Evolutionary conservation across 1,140 invertebrate species (phyloP), one percentile per base, ranked within the genome.

Genomic region (Chrysoperla carnea): DNA sequence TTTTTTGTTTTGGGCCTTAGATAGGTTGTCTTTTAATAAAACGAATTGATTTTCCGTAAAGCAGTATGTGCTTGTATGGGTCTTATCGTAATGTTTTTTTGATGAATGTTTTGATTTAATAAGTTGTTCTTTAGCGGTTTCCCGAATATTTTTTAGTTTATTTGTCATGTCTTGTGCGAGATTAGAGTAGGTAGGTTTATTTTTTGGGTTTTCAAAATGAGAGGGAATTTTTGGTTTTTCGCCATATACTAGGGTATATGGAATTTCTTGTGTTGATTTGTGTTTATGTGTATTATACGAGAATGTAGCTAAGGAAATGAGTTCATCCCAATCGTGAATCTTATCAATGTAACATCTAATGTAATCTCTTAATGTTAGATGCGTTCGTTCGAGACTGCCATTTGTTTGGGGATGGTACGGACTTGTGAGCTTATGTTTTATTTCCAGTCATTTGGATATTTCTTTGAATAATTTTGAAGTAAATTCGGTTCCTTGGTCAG

Each of bases 191-290:
- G 46, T 52, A 44, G 54, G 52, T 35, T 38, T 43, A 37, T 48
- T 47, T 41, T 50, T 45, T 35, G 51, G 47, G 33, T 40, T 29
- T 46, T 39, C 12, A 27, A 54, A 13, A 8, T 37, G 41, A 39
- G 40, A 49, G 9, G 55, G 52, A 13, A 59, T 13, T 17, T 29
- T 33, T 5, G 59, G 43, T 41, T 59, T 53, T 36, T 47, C 14
- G 13, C 63, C 60, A 44, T 58, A 62, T 8, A 67, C 7, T 13
- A 67, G 29, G 50, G 62, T 57, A 42, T 58, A 64, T 1, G 66
- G 62, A 4, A 57, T 56, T 14, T 44, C 62, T 8, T 53, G 49
- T 1, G 60, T 68, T 0, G 52, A 41, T 40, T 44, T 49, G 42
- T 69, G 56, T 37, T 52, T 45, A n/a, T 40, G 46, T 14, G 54